phyloP scores from a whole-genome alignment of 2,113 vertebrate species.

The Corythaeola cristata region DNA sequence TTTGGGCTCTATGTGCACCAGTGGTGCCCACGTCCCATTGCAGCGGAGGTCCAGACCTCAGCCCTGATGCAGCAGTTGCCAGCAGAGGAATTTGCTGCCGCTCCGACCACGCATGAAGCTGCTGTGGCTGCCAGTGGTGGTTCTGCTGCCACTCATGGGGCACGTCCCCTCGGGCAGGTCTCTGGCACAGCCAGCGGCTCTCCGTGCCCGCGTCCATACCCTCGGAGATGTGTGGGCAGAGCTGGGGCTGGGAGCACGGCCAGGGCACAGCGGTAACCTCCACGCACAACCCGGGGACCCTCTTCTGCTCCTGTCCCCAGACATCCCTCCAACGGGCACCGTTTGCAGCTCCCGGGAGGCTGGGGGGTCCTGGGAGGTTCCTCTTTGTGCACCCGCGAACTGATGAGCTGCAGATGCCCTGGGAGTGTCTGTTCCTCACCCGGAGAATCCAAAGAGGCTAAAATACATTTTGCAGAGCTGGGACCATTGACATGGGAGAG shows the following conservation, averaged over 20 bases:
- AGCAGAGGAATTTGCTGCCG: neutral
- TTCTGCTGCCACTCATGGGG: neutral
- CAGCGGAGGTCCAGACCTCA: neutral
- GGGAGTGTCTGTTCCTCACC: neutral
- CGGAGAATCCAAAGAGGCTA: too few relatives aligned
- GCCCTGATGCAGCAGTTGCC: neutral
- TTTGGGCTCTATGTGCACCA: neutral
- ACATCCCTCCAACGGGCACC: neutral
- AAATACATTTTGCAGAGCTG: neutral
- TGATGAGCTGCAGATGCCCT: neutral
- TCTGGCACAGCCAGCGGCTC: accelerated
- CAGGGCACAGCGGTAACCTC: neutral
- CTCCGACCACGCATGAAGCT: neutral
- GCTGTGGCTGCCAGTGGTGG: accelerated
- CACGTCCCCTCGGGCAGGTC: neutral
- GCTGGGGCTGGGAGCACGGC: neutral
- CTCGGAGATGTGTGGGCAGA: neutral
- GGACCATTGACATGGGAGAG: accelerated
- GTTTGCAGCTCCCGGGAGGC: neutral
- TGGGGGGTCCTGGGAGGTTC: too few relatives aligned
- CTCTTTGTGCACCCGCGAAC: accelerated
- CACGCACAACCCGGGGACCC: too few relatives aligned
- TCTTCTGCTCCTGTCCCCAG: neutral
- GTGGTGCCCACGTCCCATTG: accelerated
- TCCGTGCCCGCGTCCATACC: neutral